These are phyloP conservation scores for Acanthosepion lycidas DNA, from an alignment of 2,888 invertebrate genomes.

Conservation along the genomic window DNA sequence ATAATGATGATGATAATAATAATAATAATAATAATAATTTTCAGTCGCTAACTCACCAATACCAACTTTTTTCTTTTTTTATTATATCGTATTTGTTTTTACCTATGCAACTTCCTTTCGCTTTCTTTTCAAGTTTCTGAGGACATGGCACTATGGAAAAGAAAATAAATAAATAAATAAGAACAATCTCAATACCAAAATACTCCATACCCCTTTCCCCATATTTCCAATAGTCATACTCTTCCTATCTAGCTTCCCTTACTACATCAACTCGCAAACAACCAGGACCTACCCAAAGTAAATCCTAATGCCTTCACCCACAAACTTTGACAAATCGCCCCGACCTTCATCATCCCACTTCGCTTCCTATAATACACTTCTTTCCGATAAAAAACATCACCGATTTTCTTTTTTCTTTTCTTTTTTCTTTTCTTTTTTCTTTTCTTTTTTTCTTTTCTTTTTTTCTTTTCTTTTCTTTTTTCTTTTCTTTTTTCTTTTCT, in stretches of 20 bases:
- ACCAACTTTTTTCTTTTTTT: not conserved
- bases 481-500: not conserved
- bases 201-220: not conserved
- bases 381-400: not conserved
- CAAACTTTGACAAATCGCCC: not conserved
- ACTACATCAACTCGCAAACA: not conserved
- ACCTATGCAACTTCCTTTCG: not conserved
- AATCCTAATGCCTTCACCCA: not conserved
- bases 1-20: too few species aligned
- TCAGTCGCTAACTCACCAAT: not conserved
- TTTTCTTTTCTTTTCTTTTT: not conserved
- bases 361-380: not conserved
- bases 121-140: not conserved
- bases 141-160: not conserved
- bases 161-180: not conserved
- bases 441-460: not conserved
- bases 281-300: not conserved
- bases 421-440: not conserved
- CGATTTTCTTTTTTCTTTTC: not conserved
- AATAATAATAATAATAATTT: too few species aligned
- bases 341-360: not conserved
- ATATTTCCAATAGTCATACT: not conserved
- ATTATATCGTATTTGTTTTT: not conserved
- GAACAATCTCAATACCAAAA: not conserved
- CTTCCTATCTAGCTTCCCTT: not conserved